Conservation (phyloP, 23 tunicate species). For the Trididemnum clinides region DNA sequence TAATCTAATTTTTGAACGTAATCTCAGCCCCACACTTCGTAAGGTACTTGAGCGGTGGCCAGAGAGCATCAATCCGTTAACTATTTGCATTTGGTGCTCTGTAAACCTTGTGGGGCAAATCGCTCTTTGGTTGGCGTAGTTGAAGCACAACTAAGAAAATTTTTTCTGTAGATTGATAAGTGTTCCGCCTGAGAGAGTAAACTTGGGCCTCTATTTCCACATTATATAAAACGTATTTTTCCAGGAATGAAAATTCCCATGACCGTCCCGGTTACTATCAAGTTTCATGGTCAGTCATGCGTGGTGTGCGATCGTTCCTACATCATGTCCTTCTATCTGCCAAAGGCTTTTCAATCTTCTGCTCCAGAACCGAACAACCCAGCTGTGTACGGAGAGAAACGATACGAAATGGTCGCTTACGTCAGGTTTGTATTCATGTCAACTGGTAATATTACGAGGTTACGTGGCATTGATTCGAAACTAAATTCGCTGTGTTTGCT, state of each 20-base stretch:
- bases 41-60: too few species aligned
- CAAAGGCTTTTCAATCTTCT: conserved; percentile 24
- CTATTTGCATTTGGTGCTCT: neutral
- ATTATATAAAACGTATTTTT: neutral
- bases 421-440: conserved; percentile 57
- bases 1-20: too few species aligned
- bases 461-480: too few species aligned
- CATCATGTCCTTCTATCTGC: conserved; percentile 57
- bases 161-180: neutral
- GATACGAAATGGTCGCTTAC: conserved; percentile 33
- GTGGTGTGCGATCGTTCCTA: conserved; percentile 18
- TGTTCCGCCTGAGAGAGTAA: too few species aligned
- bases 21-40: too few species aligned
- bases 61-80: too few species aligned
- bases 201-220: neutral
- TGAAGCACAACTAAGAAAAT: too few species aligned
- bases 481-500: too few species aligned
- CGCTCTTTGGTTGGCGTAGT: too few species aligned
- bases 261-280: conserved; percentile 63
- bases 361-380: conserved; percentile 58
- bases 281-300: conserved; percentile 1
- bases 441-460: too few species aligned
- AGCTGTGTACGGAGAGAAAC: neutral
- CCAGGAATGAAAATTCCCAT: conserved; percentile 47
- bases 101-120: too few species aligned